phyloP scores from a whole-genome alignment of 2,797 vertebrate species.

The Neolamprologus multifasciatus region DNA sequence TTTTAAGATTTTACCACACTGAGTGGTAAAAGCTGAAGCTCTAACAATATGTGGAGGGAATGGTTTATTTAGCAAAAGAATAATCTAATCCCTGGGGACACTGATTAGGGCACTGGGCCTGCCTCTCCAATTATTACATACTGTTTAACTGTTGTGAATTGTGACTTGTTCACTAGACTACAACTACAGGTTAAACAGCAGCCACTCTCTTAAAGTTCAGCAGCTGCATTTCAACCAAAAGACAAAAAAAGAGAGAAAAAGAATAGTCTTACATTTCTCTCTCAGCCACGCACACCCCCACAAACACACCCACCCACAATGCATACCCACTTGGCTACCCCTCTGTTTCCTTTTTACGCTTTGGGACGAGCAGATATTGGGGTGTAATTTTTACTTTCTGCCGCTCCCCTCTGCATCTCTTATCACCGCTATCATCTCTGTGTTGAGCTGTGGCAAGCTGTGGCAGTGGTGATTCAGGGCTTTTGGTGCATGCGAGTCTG shows the following conservation, averaged over 20 bases:
- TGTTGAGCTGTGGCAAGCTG: conserved; percentile 40
- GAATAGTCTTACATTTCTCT: background rate
- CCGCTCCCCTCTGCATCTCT: conserved; percentile 70
- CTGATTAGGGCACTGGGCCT: conserved; percentile 5
- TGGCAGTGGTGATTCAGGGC: conserved; percentile 55
- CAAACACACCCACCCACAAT: background rate
- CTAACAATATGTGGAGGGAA: conserved; percentile 2
- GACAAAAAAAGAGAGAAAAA: background rate
- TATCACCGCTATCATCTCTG: conserved; percentile 82
- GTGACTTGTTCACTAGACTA: background rate
- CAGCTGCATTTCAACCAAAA: background rate
- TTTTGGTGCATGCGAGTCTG: conserved; percentile 64
- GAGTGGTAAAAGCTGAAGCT: conserved; percentile 16
- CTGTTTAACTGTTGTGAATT: conserved; percentile 5
- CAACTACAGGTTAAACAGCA: background rate
- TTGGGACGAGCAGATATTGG: conserved; percentile 87
- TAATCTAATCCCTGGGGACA: conserved; percentile 22
- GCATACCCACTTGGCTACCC: conserved; percentile 52
- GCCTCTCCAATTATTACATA: conserved; percentile 9
- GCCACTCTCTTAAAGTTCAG: background rate
- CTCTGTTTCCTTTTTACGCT: conserved; percentile 52
- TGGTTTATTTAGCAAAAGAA: conserved; percentile 20
- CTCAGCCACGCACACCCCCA: background rate
- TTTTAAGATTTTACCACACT: background rate
- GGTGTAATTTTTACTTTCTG: conserved; percentile 65